These are phyloP conservation scores for Melanotus villosus DNA, from an alignment of 2,888 invertebrate genomes.

Conservation along the genomic window DNA sequence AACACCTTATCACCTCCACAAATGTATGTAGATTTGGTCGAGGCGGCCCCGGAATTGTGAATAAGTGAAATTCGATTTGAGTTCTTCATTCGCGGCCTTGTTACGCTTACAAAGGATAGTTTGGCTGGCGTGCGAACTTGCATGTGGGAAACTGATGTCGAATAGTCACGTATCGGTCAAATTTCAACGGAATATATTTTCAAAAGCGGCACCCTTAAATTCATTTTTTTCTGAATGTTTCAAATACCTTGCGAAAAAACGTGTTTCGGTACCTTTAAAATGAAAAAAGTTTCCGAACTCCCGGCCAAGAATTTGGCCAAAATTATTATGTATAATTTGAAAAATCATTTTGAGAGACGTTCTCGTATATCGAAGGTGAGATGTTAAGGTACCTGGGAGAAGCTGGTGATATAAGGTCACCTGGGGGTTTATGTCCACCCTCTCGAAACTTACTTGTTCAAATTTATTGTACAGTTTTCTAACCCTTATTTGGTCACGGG, in stretches of 20 bases:
- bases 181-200: constrained; percentile 11
- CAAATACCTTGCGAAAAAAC: too few species aligned
- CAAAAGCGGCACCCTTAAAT: not conserved
- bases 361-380: constrained; percentile 3
- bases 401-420: constrained; percentile 13
- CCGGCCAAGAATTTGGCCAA: too few species aligned
- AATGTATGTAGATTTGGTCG: constrained; percentile 66
- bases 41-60: constrained; percentile 62
- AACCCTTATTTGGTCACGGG: constrained; percentile 11
- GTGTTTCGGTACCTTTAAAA: too few species aligned
- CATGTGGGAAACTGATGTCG: constrained; percentile 20
- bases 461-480: constrained; percentile 19
- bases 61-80: constrained; percentile 67
- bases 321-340: too few species aligned
- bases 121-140: constrained; percentile 52
- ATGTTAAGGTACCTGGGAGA: not conserved
- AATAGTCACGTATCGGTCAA: constrained; percentile 39
- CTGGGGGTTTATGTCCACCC: constrained; percentile 16
- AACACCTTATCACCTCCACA: constrained; percentile 61
- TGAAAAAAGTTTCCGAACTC: too few species aligned
- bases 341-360: too few species aligned
- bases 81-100: constrained; percentile 65
- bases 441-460: constrained; percentile 13
- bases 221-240: constrained; percentile 6
- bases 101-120: constrained; percentile 66